Evolutionary conservation across 2,113 vertebrate species (phyloP), one percentile per base, ranked within the genome.

Genomic region (Nyctereutes procyonoides): DNA sequence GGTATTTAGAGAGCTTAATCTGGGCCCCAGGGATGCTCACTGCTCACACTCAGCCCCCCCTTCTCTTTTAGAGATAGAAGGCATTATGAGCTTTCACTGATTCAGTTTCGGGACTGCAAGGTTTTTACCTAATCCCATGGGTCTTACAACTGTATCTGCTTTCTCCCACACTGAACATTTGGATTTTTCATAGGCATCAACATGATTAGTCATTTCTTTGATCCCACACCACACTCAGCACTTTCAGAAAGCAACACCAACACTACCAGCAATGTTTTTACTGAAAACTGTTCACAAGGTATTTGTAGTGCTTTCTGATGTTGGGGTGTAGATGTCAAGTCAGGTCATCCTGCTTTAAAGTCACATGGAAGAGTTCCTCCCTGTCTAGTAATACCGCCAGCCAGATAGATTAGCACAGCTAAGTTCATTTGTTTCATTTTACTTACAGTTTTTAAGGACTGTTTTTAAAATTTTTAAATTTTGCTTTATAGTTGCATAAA

Each of bases 231-330:
- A 11, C 8, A 16, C 28, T 26, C 10, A 9, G 43, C 80, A 53
- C n/a, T 55, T 73, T 28, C 16, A 24, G 62, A 63, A 63, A n/a
- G 28, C 51, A 43, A 7, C 20, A 4, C 11, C 35, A 8, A 1
- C 53, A 14, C 32, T 5, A 2, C 30, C 11, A 10, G 7, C 10
- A 6, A 0, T 0, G 20, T 4, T 32, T 28, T 26, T 16, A 0
- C 56, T 9, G 55, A 14, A 6, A 69, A 15, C 60, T 15, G 2
- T 22, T 15, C 10, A 0, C 4, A 8, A 9, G 56, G 38, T 10
- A 1, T 16, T 24, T 20, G 30, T 8, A 6, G 7, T 62, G 43
- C 80, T 35, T 30, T 26, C 17, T n/a, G 56, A 6, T 3, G 6
- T 4, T 20, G 35, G n/a, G 69, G 19, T 24, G 10, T 28, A 32